These are phyloP conservation scores for Zeugodacus cucurbitae DNA, from an alignment of 1,140 invertebrate genomes.

Conservation along the genomic window DNA sequence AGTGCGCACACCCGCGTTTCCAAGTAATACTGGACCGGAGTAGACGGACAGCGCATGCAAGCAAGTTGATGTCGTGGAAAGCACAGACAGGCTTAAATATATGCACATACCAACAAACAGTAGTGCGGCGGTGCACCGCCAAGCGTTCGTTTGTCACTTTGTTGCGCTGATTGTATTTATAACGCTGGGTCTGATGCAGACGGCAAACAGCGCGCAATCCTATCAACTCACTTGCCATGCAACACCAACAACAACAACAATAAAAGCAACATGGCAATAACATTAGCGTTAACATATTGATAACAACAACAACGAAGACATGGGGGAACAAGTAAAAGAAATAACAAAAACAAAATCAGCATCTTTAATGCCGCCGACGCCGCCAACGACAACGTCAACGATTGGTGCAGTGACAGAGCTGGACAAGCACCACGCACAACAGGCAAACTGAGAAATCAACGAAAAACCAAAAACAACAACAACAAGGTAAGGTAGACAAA, in stretches of 20 bases:
- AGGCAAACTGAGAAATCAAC: slow-evolving; percentile 28
- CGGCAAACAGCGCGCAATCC: not conserved
- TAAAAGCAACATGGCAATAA: not conserved
- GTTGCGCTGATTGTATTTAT: not conserved
- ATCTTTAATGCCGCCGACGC: slow-evolving; percentile 16
- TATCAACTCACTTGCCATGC: slow-evolving; percentile 3
- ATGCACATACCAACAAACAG: not conserved
- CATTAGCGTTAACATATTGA: slow-evolving; percentile 18
- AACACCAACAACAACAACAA: not conserved
- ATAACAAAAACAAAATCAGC: not conserved
- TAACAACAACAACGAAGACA: not conserved
- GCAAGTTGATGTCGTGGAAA: not conserved
- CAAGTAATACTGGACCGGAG: not conserved
- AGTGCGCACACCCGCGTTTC: slow-evolving; percentile 22
- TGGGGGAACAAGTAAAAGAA: not conserved
- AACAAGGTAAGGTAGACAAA: not conserved
- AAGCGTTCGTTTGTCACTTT: not conserved
- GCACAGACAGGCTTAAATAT: not conserved
- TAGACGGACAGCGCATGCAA: not conserved
- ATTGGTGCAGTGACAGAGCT: not conserved
- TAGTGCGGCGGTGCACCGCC: not conserved
- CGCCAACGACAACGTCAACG: slow-evolving; percentile 18
- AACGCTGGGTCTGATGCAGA: not conserved
- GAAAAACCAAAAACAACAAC: not conserved
- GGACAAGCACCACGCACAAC: not conserved